Evolutionary conservation across 2,888 invertebrate species (phyloP).

Genomic region (Dendrolimus pini): DNA sequence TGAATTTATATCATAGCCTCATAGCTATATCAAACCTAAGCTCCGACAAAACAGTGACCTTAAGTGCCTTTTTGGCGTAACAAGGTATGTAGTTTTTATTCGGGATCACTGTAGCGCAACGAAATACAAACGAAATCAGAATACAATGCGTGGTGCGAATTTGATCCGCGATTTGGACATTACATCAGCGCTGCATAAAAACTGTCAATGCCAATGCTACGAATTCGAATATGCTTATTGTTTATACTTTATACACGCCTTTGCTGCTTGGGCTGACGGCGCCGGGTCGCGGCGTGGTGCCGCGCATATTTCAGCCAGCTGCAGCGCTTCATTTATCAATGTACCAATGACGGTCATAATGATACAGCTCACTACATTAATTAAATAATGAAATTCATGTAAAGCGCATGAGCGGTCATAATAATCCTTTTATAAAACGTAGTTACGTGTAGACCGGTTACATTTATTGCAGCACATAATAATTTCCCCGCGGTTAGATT

Average conservation of each 20-base stretch:
- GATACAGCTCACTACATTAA: background rate
- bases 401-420: background rate
- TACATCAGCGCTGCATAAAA: slow-evolving; percentile 53
- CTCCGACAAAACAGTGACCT: slow-evolving; percentile 25
- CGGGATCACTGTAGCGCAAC: slow-evolving; percentile 48
- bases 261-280: background rate
- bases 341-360: slow-evolving; percentile 1
- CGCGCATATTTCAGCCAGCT: background rate
- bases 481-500: slow-evolving; percentile 25
- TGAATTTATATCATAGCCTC: background rate
- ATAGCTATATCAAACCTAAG: background rate
- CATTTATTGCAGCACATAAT: slow-evolving; percentile 13
- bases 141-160: slow-evolving; percentile 46
- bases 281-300: background rate
- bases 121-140: slow-evolving; percentile 45
- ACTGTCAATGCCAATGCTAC: slow-evolving; percentile 60
- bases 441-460: background rate
- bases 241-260: background rate
- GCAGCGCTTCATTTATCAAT: background rate
- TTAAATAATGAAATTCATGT: background rate
- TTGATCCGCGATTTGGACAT: slow-evolving; percentile 39
- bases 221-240: slow-evolving; percentile 25
- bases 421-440: background rate
- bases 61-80: slow-evolving; percentile 31
- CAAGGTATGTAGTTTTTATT: slow-evolving; percentile 32